phyloP scores from a whole-genome alignment of 2,113 vertebrate species.

The Hucho hucho region DNA sequence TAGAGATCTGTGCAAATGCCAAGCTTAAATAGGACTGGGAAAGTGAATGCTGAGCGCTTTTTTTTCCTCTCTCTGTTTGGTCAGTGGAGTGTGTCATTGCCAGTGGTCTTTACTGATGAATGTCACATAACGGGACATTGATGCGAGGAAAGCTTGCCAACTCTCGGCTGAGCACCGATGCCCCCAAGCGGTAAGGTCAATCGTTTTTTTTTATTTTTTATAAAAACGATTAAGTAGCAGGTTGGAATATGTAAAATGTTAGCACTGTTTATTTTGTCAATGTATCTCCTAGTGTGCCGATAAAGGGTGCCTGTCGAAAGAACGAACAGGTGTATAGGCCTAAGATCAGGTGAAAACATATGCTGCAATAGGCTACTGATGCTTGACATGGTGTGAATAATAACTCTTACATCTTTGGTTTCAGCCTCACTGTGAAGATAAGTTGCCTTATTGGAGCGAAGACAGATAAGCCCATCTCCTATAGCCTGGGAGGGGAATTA shows the following conservation, averaged over 20 bases:
- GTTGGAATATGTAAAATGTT: no score
- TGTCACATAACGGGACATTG: slow-evolving; percentile 54
- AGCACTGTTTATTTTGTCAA: slow-evolving; percentile 40
- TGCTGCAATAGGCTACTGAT: slow-evolving; percentile 21
- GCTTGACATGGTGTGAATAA: not conserved
- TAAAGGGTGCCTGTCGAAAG: no score
- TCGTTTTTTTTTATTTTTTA: no score
- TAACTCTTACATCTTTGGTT: no score
- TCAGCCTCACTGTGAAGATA: no score
- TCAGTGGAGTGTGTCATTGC: slow-evolving; percentile 60
- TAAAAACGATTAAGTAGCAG: no score
- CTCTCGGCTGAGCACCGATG: slow-evolving; percentile 45
- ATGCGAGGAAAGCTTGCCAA: slow-evolving; percentile 44
- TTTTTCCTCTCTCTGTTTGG: slow-evolving; percentile 19
- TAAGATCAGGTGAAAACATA: no score
- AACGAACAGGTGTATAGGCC: no score
- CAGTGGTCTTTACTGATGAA: slow-evolving; percentile 66
- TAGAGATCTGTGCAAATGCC: slow-evolving; percentile 7
- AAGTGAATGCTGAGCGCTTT: slow-evolving; percentile 33
- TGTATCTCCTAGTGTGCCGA: slow-evolving; percentile 34
- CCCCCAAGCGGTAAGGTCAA: slow-evolving; percentile 3
- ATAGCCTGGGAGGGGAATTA: slow-evolving; percentile 7
- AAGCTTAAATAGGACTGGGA: slow-evolving; percentile 42
- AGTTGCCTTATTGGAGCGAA: no score
- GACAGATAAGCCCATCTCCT: no score